Base-by-base conservation (phyloP, 2,797 vertebrate species). In the Onychomys arenicola region DNA sequence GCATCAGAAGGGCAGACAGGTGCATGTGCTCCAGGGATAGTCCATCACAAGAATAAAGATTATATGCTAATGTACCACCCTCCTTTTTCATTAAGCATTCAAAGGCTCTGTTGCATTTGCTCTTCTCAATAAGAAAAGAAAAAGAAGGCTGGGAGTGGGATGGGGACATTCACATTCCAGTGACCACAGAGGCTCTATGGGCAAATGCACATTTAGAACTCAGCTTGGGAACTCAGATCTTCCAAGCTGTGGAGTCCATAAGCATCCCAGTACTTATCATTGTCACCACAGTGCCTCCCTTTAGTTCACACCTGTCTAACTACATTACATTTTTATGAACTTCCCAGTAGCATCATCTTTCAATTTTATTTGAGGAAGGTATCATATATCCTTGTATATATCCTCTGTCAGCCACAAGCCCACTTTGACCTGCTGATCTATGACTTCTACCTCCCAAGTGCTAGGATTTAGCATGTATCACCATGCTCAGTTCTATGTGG, bases 91-190 rank as follows among this genome's bases (percentile, higher is more conserved):
- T 67, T 61, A 84, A n/a, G 11, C 3, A 59, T 85, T 84, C 40
- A 96, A 71, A 81, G 63, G 21, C 25, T 77, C 37, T 6, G 29
- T 46, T 40, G 37, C 82, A 88, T 77, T 40, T 43, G 2, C 7
- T 69, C 25, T 95, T 91, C 55, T 49, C 73, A 78, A 43, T 76
- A 90, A 90, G 69, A 69, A 94, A 92, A 59, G n/a, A 65, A 59
- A 96, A 80, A 90, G 87, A 89, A 86, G 27, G n/a, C n/a, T 89
- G 21, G 16, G 27, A 40, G 37, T 7, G 4, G 5, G 40, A 6
- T 5, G 55, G 89, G 49, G 87, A 32, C n/a, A 89, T 37, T 86
- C 32, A 59, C 29, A 63, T 71, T 85, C 65, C 91, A 59, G 46
- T 17, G 49, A 84, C 13, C 73, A 71, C 59, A 81, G 34, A 77